These are phyloP conservation scores for Nineta flava DNA, from an alignment of 2,888 invertebrate species.

Conservation along the genomic window DNA sequence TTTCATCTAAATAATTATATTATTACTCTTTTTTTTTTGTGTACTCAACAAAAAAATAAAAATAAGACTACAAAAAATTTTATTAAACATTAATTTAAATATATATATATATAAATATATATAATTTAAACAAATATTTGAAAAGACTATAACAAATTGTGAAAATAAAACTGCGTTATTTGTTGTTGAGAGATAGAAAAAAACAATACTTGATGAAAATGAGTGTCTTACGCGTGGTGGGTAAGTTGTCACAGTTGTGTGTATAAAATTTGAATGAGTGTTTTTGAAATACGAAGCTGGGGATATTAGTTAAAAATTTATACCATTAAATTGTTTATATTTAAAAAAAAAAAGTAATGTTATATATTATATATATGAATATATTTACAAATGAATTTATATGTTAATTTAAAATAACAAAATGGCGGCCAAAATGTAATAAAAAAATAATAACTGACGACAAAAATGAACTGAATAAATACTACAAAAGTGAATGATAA, in stretches of 20 bases:
- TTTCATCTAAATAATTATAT: too few species aligned
- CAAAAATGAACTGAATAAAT: not conserved
- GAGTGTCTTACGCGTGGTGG: too few species aligned
- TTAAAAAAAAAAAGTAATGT: not conserved
- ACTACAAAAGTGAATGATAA: not conserved
- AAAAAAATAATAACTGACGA: not conserved
- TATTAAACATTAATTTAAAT: too few species aligned
- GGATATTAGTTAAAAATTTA: conserved; percentile 1
- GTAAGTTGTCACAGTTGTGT: too few species aligned
- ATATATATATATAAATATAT: too few species aligned
- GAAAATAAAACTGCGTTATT: not conserved
- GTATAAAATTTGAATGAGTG: not conserved
- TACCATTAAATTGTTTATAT: conserved; percentile 3
- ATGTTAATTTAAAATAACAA: too few species aligned
- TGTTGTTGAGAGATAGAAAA: not conserved
- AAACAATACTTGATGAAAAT: too few species aligned
- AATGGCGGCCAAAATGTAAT: too few species aligned
- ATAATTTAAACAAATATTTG: not conserved
- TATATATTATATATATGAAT: conserved; percentile 2
- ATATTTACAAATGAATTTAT: conserved; percentile 2
- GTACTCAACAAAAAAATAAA: not conserved
- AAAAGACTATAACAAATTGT: conserved; percentile 8
- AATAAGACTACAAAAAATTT: too few species aligned
- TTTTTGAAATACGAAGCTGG: not conserved
- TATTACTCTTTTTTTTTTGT: too few species aligned